Evolutionary conservation across 2,113 vertebrate species (phyloP).

Genomic region (Oceanodroma tethys): DNA sequence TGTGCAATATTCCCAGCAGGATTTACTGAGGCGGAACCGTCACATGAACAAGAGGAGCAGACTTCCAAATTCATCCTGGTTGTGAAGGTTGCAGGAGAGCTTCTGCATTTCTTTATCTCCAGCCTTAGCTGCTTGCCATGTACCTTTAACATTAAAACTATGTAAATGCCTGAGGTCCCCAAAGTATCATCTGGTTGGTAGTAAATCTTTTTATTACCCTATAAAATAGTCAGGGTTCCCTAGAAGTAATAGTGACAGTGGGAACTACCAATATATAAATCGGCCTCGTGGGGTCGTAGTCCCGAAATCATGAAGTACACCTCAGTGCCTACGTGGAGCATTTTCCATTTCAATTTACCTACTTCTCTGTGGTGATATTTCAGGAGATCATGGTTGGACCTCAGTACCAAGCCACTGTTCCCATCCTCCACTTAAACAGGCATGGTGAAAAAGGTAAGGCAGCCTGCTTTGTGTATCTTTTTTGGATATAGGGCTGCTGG

Average conservation of each 20-base stretch:
- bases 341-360: neutral
- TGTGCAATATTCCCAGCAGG: neutral
- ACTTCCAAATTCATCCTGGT: neutral
- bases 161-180: neutral
- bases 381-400: slow-evolving; percentile 95
- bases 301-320: neutral
- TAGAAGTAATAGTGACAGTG: neutral
- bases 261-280: neutral
- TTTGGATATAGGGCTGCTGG: neutral
- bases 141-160: neutral
- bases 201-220: neutral
- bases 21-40: neutral
- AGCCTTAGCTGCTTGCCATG: neutral
- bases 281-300: neutral
- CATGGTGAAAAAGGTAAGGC: slow-evolving; percentile 82
- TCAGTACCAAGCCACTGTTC: slow-evolving; percentile 90
- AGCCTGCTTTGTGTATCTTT: neutral
- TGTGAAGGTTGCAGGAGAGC: neutral
- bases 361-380: neutral
- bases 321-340: fast-evolving
- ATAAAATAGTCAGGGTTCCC: neutral
- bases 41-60: neutral
- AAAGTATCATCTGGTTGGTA: neutral
- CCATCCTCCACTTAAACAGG: slow-evolving; percentile 71
- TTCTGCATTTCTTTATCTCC: neutral